Percentiles rank a stretch among this genome's conserved stretches.
Evolutionary conservation across 2,113 vertebrate species (phyloP).

Genomic region (Cacatua alba): DNA sequence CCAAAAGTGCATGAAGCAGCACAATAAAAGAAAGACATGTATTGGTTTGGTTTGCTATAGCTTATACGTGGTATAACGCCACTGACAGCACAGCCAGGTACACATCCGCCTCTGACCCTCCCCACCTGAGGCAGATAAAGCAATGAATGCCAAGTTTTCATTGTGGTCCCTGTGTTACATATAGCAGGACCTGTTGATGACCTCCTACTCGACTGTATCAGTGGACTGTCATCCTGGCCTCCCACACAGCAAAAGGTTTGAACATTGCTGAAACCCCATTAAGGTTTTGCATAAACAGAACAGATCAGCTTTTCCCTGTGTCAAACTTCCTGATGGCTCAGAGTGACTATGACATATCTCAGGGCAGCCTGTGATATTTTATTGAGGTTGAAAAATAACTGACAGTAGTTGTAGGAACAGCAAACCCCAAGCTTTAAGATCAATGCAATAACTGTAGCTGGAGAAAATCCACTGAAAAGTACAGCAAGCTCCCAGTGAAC

Average conservation of each 20-base stretch:
- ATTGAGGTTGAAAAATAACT: background rate
- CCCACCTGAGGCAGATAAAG: background rate
- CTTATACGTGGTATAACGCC: background rate
- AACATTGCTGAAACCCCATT: background rate
- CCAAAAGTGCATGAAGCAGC: background rate
- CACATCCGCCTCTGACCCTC: fast-evolving
- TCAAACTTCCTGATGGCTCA: background rate
- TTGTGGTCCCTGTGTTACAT: background rate
- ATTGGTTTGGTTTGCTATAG: background rate
- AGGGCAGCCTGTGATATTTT: background rate
- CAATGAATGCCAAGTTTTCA: background rate
- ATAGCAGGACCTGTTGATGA: background rate
- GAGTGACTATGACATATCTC: background rate
- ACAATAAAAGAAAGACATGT: background rate
- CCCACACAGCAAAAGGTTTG: background rate
- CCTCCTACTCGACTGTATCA: background rate
- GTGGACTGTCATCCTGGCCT: background rate
- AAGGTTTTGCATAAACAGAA: background rate
- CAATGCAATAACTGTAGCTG: background rate
- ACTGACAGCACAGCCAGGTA: background rate
- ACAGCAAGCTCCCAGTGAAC: background rate
- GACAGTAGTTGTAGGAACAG: background rate
- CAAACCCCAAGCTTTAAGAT: background rate
- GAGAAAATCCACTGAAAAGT: background rate
- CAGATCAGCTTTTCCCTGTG: background rate